phyloP scores from a whole-genome alignment of 2,888 invertebrate species.

The Apoda limacodes region DNA sequence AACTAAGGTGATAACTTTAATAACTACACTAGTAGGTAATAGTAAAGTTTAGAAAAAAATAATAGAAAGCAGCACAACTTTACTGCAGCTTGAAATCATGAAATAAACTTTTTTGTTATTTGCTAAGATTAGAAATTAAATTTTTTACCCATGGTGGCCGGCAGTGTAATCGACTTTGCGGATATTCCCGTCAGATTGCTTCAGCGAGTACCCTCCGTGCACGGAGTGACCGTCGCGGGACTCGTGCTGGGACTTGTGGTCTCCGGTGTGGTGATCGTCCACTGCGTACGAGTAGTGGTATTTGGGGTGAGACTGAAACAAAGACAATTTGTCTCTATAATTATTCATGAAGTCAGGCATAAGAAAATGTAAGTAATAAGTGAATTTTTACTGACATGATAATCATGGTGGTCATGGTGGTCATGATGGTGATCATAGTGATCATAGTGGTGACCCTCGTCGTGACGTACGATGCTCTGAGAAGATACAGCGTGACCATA shows the following conservation, averaged over 20 bases:
- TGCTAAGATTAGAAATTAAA: slow-evolving; percentile 1
- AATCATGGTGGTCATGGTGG: too few relatives aligned
- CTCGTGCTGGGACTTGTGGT: slow-evolving; percentile 58
- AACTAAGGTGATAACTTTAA: too few relatives aligned
- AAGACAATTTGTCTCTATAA: too few relatives aligned
- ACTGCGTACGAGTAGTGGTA: slow-evolving; percentile 45
- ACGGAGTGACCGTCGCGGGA: slow-evolving; percentile 50
- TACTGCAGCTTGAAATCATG: too few relatives aligned
- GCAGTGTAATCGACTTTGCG: slow-evolving; percentile 64
- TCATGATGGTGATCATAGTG: slow-evolving; percentile 32
- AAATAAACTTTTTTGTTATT: too few relatives aligned
- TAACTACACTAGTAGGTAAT: too few relatives aligned
- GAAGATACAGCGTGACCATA: slow-evolving; percentile 41
- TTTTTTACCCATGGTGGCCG: slow-evolving; percentile 50
- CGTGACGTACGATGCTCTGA: slow-evolving; percentile 47
- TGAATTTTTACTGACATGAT: slow-evolving; percentile 1
- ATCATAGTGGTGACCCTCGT: slow-evolving; percentile 30
- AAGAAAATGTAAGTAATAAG: too few relatives aligned
- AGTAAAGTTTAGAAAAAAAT: too few relatives aligned
- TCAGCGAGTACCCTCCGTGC: slow-evolving; percentile 40
- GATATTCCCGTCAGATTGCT: slow-evolving; percentile 63
- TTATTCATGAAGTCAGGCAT: too few relatives aligned
- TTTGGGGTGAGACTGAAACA: slow-evolving; percentile 39
- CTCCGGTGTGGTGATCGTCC: slow-evolving; percentile 59
- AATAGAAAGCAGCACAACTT: too few relatives aligned